Evolutionary conservation across 2,113 vertebrate species (phyloP), one percentile per base, ranked within the genome.

Genomic region (Pseudonaja textilis): DNA sequence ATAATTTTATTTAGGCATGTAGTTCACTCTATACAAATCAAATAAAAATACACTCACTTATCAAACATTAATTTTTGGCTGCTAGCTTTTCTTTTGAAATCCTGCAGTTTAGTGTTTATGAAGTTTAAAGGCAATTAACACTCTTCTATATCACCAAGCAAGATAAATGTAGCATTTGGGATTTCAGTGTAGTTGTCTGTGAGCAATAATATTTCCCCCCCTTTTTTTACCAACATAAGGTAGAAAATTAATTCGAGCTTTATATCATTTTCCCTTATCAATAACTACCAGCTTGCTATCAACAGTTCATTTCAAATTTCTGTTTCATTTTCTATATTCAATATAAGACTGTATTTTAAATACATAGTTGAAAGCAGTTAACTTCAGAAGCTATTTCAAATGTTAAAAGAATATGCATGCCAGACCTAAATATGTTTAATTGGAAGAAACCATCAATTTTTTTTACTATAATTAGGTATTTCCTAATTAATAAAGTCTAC

Each of bases 111-210:
- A 61, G 14, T 90, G 69, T 61, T 90, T 90, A 56, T 61, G 29
- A 85, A 57, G 55, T 90, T 93, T 93, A 93, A 93, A 93, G 25
- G 74, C 92, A 93, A 93, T 93, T 89, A 93, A 25, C 42, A n/a
- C 22, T 90, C 55, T 92, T 90, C 42, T 47, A 42, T 45, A 89
- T 92, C 50, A 56, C 91, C 14, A 74, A 90, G 54, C 57, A 74
- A 90, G 74, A 86, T 61, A 61, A 90, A 61, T 56, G 50, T 86
- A 61, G 56, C 74, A 90, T 93, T 93, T 90, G 52, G 7, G 11
- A 47, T 56, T 86, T 90, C 81, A 61, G n/a, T 59, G 52, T 89
- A 39, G 74, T 85, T 93, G n/a, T 50, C 9, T 64, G 45, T 59
- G 55, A 61, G 69, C 55, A 34, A 64, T 45, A 59, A 54, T 85